Evolutionary conservation across 2,888 invertebrate genomes (phyloP), one percentile per base, ranked within the genome.

Genomic region (Xanthia icteritia): DNA sequence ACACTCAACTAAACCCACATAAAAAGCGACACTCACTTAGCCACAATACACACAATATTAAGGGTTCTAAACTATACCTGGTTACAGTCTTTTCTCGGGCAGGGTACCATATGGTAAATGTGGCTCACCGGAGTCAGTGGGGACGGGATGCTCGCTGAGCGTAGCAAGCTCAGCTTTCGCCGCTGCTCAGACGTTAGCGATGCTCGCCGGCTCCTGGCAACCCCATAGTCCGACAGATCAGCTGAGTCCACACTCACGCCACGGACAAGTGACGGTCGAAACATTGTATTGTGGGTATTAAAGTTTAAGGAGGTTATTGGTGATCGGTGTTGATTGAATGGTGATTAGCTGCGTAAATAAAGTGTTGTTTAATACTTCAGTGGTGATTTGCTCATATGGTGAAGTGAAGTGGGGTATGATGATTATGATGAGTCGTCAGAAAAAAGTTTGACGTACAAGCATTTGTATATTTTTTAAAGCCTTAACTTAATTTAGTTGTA

Each of bases 91-190:
- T 95, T 94, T 94, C 96, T 95, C 89, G 97, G 97, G 94, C 97
- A 97, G 94, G 94, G 94, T 92, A 96, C 96, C 95, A 95, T 94
- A 95, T 96, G 97, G 97, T 96, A 97, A 95, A 97, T 96, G 95
- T 97, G 95, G 96, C 97, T 96, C 96, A 97, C 97, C 95, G 96
- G 95, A 74, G 94, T 94, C 94, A 95, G 92, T 88, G 95, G 94
- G 56, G 93, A 83, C 3, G 95, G 94, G 88, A 95, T 94, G 93
- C 96, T 96, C 75, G 94, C 79, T 3, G 95, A 91, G 83, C 96
- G 88, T 66, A 96, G 93, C 94, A 96, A 88, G 91, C 93, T 94
- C 90, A 96, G 92, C 91, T 94, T 94, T 48, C 96, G 91, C 31
- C 95, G 92, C 90, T 96, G 96, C 89, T 96, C 96, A 3, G 94